A percentile compares a stretch with the other conserved stretches of the same genome.
Conservation (phyloP, 2,888 invertebrate genomes). For the Auanema freiburgensis region DNA sequence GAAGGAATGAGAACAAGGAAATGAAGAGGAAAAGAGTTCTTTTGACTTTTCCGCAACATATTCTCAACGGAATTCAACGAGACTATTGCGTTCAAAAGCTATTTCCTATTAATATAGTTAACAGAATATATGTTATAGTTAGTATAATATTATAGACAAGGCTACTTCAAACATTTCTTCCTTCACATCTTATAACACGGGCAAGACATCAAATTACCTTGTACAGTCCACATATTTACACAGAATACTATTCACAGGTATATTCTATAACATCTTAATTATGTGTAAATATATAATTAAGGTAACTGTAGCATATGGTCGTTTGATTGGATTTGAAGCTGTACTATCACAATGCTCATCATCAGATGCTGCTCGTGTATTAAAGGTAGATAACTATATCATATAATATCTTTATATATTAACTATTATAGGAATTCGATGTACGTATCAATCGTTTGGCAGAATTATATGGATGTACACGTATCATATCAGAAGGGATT, state of each 20-base stretch:
- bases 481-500: conserved; percentile 39
- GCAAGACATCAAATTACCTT: conserved; percentile 55
- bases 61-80: background rate
- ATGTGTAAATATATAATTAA: conserved; percentile 15
- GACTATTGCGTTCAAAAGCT: background rate
- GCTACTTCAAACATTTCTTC: conserved; percentile 52
- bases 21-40: background rate
- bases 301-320: conserved; percentile 56
- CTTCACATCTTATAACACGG: conserved; percentile 51
- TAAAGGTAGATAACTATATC: conserved; percentile 32
- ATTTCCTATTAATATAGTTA: background rate
- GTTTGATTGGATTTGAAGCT: conserved; percentile 52
- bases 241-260: conserved; percentile 50
- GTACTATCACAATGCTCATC: conserved; percentile 54
- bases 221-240: conserved; percentile 51
- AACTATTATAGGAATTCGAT: conserved; percentile 51
- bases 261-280: background rate
- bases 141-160: conserved; percentile 42
- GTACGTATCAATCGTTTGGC: conserved; percentile 31
- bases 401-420: background rate
- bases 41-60: background rate
- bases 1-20: background rate
- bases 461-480: conserved; percentile 27
- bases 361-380: conserved; percentile 54
- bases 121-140: background rate